Base-by-base conservation (phyloP, 2,888 invertebrate genomes). In the Drosophila borborema region DNA sequence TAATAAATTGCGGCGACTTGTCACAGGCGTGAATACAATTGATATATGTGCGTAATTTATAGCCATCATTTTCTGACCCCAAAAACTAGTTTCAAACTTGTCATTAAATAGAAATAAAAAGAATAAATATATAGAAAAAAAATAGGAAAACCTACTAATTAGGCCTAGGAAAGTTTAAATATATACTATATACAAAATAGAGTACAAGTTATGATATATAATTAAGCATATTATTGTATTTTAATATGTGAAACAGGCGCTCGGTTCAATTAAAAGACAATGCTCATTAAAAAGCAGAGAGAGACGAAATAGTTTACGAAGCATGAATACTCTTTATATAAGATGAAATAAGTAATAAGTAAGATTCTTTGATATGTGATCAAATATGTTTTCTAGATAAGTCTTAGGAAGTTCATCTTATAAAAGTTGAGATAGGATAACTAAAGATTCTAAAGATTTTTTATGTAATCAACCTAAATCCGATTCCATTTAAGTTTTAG, bases 251-350 rank as follows among this genome's bases (percentile, higher is more conserved):
- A 51, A 51, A 65, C 78, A 81, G 79, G 80, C 74, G 87, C 85
- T 83, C 73, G 73, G 73, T 80, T 88, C 83, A 88, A 84, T 84
- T 89, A 74, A 88, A 74, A 68, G 64, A 75, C 82, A 77, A 85
- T 86, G 79, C 77, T 79, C 64, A 81, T 82, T 87, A 84, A 81
- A 79, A 73, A 55, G n/a, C 53, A 28, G 40, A n/a, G 9, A 34
- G n/a, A 6, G 6, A 0, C 16, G 0, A 34, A 14, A 6, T 16
- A 4, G 16, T 0, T 5, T 4, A 16, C 34, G 58, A 45, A 20
- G 16, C 0, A 0, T 10, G 10, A 45, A 58, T 58, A 36, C 58
- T 10, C 45, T 45, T 10, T 28, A 28, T 28, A 6, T 28, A 28
- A 28, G 28, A 28, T 28, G 20, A 28, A 28, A 6, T 28, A 28